Conservation (phyloP, 2,888 invertebrate species). For the Tyria jacobaeae region DNA sequence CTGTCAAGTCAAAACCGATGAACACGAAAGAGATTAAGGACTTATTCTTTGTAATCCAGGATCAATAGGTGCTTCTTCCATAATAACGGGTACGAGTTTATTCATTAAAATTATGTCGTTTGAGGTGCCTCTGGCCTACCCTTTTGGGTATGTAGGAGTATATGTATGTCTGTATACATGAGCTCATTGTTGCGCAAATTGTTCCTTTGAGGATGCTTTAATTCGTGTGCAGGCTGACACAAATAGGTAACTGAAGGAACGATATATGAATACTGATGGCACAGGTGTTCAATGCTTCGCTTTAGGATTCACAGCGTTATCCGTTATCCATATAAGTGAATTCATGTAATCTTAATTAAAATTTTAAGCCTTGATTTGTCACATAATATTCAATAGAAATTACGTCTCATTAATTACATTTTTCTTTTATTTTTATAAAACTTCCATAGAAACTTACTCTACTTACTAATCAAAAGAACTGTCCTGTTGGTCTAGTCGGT, state of each 20-base stretch:
- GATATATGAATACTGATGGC: constrained; percentile 38
- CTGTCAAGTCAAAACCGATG: not conserved
- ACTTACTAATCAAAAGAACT: too few relatives aligned
- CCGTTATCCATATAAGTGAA: constrained; percentile 42
- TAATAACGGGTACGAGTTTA: too few relatives aligned
- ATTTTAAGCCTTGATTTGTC: not conserved
- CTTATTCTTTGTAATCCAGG: not conserved
- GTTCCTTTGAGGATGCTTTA: not conserved
- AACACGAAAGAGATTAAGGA: constrained; percentile 1
- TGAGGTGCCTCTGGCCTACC: too few relatives aligned
- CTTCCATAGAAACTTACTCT: too few relatives aligned
- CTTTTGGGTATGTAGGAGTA: too few relatives aligned
- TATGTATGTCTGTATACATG: too few relatives aligned
- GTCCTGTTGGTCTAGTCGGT: too few relatives aligned
- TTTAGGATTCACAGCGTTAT: constrained; percentile 57
- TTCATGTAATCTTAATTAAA: constrained; percentile 10
- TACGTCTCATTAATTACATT: too few relatives aligned
- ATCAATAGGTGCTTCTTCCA: not conserved
- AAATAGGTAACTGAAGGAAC: constrained; percentile 45
- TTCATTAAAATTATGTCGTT: too few relatives aligned
- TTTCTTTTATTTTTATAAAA: too few relatives aligned
- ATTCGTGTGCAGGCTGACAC: constrained; percentile 46
- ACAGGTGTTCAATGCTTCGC: constrained; percentile 57
- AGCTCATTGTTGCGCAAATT: too few relatives aligned
- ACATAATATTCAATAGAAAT: not conserved